Evolutionary conservation across 2,888 invertebrate genomes (phyloP).

Genomic region (Vanessa cardui): DNA sequence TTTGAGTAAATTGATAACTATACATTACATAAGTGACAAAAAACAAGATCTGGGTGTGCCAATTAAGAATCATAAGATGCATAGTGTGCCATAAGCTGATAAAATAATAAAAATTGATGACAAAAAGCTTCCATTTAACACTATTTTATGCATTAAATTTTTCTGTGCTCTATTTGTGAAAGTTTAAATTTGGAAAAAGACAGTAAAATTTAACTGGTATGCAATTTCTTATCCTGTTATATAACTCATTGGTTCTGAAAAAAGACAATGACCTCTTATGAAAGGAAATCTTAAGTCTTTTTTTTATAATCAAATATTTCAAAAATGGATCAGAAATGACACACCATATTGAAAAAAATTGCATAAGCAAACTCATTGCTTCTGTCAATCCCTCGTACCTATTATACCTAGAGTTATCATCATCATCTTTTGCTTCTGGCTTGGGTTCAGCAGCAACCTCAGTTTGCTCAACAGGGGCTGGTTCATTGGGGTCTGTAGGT

Average conservation of each 20-base stretch:
- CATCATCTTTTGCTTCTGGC: constrained; percentile 86
- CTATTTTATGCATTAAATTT: constrained; percentile 17
- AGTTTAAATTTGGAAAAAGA: constrained; percentile 17
- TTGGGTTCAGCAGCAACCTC: constrained; percentile 69
- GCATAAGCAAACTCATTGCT: constrained; percentile 71
- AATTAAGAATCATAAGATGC: constrained; percentile 30
- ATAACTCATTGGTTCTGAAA: not conserved
- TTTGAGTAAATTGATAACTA: not conserved
- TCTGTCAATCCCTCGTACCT: constrained; percentile 86
- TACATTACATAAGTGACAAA: constrained; percentile 20
- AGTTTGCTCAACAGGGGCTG: constrained; percentile 70
- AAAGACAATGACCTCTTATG: not conserved
- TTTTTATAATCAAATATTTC: not conserved
- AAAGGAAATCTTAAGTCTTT: no score
- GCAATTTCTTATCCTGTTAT: constrained; percentile 41
- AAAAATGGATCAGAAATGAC: constrained; percentile 45
- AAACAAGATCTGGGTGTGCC: constrained; percentile 25
- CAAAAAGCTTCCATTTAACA: constrained; percentile 29
- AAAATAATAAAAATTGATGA: constrained; percentile 30
- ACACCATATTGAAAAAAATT: constrained; percentile 44
- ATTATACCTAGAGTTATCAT: constrained; percentile 94
- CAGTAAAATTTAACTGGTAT: constrained; percentile 36
- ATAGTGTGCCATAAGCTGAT: constrained; percentile 35
- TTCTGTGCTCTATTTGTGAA: constrained; percentile 20
- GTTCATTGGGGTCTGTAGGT: constrained; percentile 65